A percentile compares a stretch with the other conserved stretches of the same genome.
Evolutionary conservation across 1,140 invertebrate species (phyloP).

Genomic region (Potamilus streckersoni): DNA sequence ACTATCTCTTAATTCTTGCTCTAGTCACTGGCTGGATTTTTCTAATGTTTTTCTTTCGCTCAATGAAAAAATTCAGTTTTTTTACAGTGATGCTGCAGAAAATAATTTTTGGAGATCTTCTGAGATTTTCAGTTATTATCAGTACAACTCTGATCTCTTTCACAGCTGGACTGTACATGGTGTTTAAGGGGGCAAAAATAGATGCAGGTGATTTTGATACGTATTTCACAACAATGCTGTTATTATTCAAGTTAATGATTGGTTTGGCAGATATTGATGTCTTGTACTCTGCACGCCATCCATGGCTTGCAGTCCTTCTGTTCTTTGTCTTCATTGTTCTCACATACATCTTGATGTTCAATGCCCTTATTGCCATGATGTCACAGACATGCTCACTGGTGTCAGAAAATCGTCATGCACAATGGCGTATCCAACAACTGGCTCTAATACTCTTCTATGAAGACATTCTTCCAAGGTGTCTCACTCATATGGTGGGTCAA

Average conservation of each 20-base stretch:
- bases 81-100: slow-evolving; percentile 53
- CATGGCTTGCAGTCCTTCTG: slow-evolving; percentile 43
- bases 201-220: slow-evolving; percentile 25
- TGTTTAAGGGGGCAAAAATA: slow-evolving; percentile 28
- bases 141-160: slow-evolving; percentile 39
- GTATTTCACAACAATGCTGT: slow-evolving; percentile 30
- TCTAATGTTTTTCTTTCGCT: slow-evolving; percentile 41
- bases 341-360: slow-evolving; percentile 46
- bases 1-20: slow-evolving; percentile 37
- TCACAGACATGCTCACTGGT: slow-evolving; percentile 48
- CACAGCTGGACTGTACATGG: slow-evolving; percentile 39
- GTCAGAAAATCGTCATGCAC: slow-evolving; percentile 32
- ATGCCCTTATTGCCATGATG: slow-evolving; percentile 54
- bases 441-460: slow-evolving; percentile 46
- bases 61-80: slow-evolving; percentile 44
- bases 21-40: slow-evolving; percentile 48
- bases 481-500: slow-evolving; percentile 17
- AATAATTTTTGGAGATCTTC: slow-evolving; percentile 44
- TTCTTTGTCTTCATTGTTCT: slow-evolving; percentile 47
- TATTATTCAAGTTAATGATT: slow-evolving; percentile 52
- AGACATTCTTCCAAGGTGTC: slow-evolving; percentile 14
- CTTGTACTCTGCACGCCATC: slow-evolving; percentile 37
- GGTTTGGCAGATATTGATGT: slow-evolving; percentile 43
- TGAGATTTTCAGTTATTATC: slow-evolving; percentile 47
- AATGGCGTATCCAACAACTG: slow-evolving; percentile 42